These are phyloP conservation scores for Microcebus tavaratra DNA, from an alignment of 2,113 vertebrate species.

Conservation along the genomic window DNA sequence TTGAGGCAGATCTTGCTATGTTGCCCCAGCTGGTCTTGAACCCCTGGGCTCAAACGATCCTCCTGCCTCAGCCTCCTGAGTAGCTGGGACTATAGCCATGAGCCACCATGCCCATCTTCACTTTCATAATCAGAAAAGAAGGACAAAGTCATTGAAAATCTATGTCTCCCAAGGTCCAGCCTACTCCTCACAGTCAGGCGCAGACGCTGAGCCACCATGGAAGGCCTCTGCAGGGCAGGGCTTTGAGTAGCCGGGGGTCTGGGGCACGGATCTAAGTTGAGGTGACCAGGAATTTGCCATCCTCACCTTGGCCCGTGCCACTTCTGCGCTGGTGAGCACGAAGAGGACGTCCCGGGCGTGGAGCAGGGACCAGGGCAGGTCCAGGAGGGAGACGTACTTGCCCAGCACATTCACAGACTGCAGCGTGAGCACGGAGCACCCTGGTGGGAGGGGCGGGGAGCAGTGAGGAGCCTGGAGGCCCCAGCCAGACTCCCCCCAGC, in stretches of 20 bases:
- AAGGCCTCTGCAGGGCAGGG: background rate
- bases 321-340: constrained; percentile 85
- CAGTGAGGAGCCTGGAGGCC: background rate
- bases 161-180: background rate
- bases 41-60: no score
- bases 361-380: constrained; percentile 91
- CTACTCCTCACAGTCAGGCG: background rate
- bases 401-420: constrained; percentile 90
- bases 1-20: no score
- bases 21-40: no score
- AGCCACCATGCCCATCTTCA: background rate
- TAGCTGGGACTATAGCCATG: no score
- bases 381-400: constrained; percentile 93
- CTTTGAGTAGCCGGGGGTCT: background rate
- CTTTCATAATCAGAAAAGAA: background rate
- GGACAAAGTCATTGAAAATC: background rate
- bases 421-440: constrained; percentile 88
- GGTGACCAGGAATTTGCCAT: accelerated
- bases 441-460: constrained; percentile 75
- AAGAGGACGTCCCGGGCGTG: constrained; percentile 84
- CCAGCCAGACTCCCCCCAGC: background rate
- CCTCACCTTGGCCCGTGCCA: constrained; percentile 90
- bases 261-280: background rate
- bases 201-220: background rate
- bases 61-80: no score